These are phyloP conservation scores for Acronicta aceris DNA, from an alignment of 2,888 invertebrate species.

Conservation along the genomic window DNA sequence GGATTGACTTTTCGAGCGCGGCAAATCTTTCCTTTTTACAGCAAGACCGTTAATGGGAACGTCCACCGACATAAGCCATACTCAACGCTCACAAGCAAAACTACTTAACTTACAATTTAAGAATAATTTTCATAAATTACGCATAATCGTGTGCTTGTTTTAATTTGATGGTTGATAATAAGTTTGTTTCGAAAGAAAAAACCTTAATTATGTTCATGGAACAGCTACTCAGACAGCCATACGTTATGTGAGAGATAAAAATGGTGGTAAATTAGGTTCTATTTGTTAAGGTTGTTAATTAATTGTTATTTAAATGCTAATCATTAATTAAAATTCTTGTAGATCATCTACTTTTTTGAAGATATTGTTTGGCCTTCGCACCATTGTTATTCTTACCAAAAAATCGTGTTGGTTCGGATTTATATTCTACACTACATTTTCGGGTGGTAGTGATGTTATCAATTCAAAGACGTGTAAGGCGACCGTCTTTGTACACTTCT, in stretches of 20 bases:
- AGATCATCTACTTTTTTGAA: neutral
- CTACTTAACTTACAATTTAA: slow-evolving; percentile 64
- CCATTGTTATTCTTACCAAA: neutral
- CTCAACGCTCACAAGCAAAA: slow-evolving; percentile 66
- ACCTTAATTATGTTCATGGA: slow-evolving; percentile 37
- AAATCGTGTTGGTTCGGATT: too few relatives aligned
- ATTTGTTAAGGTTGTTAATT: slow-evolving; percentile 28
- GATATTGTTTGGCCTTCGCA: neutral
- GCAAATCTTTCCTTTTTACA: neutral
- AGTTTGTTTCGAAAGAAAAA: slow-evolving; percentile 59
- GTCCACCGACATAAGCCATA: slow-evolving; percentile 42
- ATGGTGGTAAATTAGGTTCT: slow-evolving; percentile 22
- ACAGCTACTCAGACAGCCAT: slow-evolving; percentile 20
- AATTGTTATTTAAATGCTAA: slow-evolving; percentile 37
- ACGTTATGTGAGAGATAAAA: slow-evolving; percentile 25
- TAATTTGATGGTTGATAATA: slow-evolving; percentile 71
- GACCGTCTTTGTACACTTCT: too few relatives aligned
- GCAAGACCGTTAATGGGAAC: slow-evolving; percentile 53
- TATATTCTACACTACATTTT: too few relatives aligned
- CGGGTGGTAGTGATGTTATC: too few relatives aligned
- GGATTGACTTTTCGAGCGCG: neutral
- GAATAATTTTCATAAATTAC: slow-evolving; percentile 72
- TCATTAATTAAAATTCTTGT: slow-evolving; percentile 21
- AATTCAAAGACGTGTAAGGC: too few relatives aligned
- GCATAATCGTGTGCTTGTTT: slow-evolving; percentile 69